Evolutionary conservation across 2,888 invertebrate species (phyloP), one percentile per base, ranked within the genome.

Genomic region (Scaptomyza cyrtandrae): DNA sequence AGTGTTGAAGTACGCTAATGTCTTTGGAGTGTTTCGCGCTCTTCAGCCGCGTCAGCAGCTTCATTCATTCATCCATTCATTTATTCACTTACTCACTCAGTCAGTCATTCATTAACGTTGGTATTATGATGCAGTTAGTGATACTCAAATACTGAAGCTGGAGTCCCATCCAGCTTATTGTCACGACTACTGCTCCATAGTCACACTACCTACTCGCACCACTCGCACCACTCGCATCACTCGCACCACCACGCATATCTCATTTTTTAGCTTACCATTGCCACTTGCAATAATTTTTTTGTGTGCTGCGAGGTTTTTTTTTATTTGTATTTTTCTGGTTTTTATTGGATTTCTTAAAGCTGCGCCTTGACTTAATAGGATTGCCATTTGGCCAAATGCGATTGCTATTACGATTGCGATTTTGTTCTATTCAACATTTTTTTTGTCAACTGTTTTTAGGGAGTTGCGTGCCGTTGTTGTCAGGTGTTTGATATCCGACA

Each of bases 1-100:
- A 27, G 14, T 37, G n/a, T 37, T 89, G 80, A 88, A 90, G 90
- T 90, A 86, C 83, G 89, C 89, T 90, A 90, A 90, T 90, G 90
- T 85, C 82, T 85, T 89, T 89, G 78, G 78, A 90, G 90, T 86
- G 90, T 65, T 89, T 86, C 89, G 87, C 88, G 79, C 85, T 89
- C 89, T 77, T 80, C 80, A 80, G 52, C 46, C 60, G 58, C 64
- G 56, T 55, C 61, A 57, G 49, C 54, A 57, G 46, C 33, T 39
- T 29, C 45, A 24, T 46, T 44, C 58, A 53, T 41, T 45, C 60
- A 61, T 11, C 58, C 49, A 50, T 5, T 72, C 60, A 48, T 6
- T 64, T 62, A 79, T 13, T 45, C 61, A 53, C 14, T 35, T 59
- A 57, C 5, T 49, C 62, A 53, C 6, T 37, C 62, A 50, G 6